phyloP scores from a whole-genome alignment of 2,797 vertebrate species.

The Poecilia wingei region DNA sequence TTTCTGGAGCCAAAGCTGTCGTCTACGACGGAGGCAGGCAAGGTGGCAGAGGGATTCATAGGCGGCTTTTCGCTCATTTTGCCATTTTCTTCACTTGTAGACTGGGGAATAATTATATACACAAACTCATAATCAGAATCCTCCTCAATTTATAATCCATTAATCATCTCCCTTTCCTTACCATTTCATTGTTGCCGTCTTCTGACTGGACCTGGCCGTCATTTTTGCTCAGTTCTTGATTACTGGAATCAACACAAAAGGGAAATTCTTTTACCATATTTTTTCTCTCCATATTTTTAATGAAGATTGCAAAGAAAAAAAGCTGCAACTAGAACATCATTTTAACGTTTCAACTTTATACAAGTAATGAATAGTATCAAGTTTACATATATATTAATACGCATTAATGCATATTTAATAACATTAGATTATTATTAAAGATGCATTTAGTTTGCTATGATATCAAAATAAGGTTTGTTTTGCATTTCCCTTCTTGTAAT shows the following conservation, averaged over 20 bases:
- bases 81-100: conserved; percentile 70
- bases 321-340: neutral
- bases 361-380: neutral
- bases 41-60: conserved; percentile 73
- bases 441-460: neutral
- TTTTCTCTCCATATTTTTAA: neutral
- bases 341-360: neutral
- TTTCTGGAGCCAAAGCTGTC: conserved; percentile 91
- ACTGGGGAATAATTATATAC: conserved; percentile 67
- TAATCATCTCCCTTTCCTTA: conserved; percentile 42
- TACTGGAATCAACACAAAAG: conserved; percentile 63
- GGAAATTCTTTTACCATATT: neutral
- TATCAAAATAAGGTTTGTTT: neutral
- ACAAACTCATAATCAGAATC: conserved; percentile 3
- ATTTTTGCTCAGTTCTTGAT: conserved; percentile 76
- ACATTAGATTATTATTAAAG: too few relatives aligned
- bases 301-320: neutral
- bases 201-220: conserved; percentile 85
- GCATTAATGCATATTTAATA: too few relatives aligned
- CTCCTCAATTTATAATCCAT: neutral
- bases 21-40: conserved; percentile 74
- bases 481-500: neutral
- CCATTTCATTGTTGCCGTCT: conserved; percentile 79
- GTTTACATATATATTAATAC: neutral
- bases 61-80: conserved; percentile 84